phyloP scores from a whole-genome alignment of 2,113 vertebrate species.

The Mellivora capensis region DNA sequence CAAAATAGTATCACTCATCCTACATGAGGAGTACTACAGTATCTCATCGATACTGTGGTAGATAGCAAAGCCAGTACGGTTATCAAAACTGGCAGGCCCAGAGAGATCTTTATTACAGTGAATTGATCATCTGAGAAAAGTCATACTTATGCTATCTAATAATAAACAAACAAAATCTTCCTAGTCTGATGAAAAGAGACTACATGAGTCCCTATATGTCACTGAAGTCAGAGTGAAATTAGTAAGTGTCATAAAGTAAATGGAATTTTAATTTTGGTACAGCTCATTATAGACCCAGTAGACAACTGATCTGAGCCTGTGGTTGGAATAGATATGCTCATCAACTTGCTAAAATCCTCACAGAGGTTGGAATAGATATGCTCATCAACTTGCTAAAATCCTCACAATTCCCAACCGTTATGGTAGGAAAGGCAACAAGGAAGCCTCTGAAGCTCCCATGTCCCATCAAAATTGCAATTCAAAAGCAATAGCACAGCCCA shows the following conservation, averaged over 20 bases:
- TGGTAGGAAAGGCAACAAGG: neutral
- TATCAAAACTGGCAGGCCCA: neutral
- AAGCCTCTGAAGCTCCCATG: neutral
- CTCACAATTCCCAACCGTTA: neutral
- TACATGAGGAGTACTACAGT: too few species aligned
- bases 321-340: neutral
- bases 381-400: neutral
- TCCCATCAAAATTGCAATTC: neutral
- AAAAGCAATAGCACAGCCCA: neutral
- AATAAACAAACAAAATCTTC: neutral
- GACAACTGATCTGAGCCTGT: neutral
- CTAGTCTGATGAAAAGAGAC: neutral
- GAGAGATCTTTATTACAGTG: neutral
- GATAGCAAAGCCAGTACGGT: neutral
- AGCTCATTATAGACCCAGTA: neutral
- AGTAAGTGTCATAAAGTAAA: neutral
- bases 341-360: neutral
- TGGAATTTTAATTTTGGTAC: neutral
- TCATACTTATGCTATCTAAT: neutral
- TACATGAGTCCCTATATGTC: neutral
- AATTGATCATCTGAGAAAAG: neutral
- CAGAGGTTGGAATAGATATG: neutral
- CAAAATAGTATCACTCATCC: neutral
- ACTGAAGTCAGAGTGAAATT: neutral
- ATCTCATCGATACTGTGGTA: neutral